These are phyloP conservation scores for Agrenia bidenticulata DNA, from an alignment of 2,888 invertebrate genomes.

Conservation along the genomic window DNA sequence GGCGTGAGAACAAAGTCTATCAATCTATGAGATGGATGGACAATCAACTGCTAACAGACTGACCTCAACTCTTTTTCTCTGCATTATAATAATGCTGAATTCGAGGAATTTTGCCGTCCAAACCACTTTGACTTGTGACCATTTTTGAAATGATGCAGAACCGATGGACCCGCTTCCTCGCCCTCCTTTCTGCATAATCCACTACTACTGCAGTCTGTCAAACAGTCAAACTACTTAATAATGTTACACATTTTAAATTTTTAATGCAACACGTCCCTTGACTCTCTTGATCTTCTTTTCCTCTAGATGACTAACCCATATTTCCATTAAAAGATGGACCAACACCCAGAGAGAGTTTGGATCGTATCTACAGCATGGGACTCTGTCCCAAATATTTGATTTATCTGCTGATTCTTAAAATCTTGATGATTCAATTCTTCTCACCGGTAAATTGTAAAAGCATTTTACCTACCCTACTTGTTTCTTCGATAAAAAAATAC, in stretches of 20 bases:
- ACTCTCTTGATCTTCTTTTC: background rate
- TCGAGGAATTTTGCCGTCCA: slow-evolving; percentile 12
- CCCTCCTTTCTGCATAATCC: background rate
- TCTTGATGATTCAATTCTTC: too few species aligned
- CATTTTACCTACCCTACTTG: too few species aligned
- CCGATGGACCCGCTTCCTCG: slow-evolving; percentile 6
- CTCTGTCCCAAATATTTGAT: slow-evolving; percentile 2
- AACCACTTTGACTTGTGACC: slow-evolving; percentile 4
- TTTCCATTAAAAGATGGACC: background rate
- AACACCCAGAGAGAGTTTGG: slow-evolving; percentile 7
- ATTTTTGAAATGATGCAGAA: slow-evolving; percentile 6
- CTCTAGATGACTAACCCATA: background rate
- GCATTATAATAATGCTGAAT: slow-evolving; percentile 4
- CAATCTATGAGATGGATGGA: slow-evolving; percentile 6
- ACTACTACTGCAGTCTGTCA: too few species aligned
- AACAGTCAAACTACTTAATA: too few species aligned
- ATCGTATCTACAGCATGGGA: background rate
- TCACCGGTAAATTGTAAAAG: slow-evolving; percentile 4
- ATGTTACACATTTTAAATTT: too few species aligned
- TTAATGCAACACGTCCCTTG: slow-evolving; percentile 1
- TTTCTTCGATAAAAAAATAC: too few species aligned
- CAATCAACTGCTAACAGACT: slow-evolving; percentile 25
- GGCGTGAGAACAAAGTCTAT: slow-evolving; percentile 19
- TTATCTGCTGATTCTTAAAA: background rate
- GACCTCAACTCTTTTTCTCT: slow-evolving; percentile 29